Evolutionary conservation across 2,797 vertebrate genomes (phyloP).

Genomic region (Chromobotia macracanthus): DNA sequence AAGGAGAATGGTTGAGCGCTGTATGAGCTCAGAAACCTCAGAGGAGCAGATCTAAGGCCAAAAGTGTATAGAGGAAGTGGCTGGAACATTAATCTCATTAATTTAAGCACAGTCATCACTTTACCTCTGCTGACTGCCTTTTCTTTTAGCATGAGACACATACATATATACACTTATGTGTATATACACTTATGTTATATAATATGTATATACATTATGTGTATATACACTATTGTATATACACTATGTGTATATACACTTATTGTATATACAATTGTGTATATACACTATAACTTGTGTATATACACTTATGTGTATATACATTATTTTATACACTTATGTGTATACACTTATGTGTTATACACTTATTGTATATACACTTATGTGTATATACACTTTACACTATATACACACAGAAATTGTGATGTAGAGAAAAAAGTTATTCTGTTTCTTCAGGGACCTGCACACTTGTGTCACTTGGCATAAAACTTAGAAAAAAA

Average conservation of each 20-base stretch:
- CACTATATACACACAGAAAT: slow-evolving; percentile 5
- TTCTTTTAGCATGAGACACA: slow-evolving; percentile 14
- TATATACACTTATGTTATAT: no score
- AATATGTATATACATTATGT: no score
- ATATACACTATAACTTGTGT: no score
- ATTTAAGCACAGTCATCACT: slow-evolving; percentile 67
- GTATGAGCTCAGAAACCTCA: slow-evolving; percentile 64
- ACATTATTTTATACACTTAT: no score
- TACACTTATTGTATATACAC: no score
- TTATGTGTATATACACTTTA: no score
- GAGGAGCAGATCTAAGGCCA: slow-evolving; percentile 68
- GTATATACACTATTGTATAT: no score
- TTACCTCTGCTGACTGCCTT: slow-evolving; percentile 50
- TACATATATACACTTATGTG: slow-evolving; percentile 1
- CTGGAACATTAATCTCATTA: slow-evolving; percentile 70
- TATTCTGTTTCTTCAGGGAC: neutral
- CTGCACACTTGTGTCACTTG: neutral
- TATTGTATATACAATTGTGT: no score
- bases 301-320: neutral
- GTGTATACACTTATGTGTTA: neutral
- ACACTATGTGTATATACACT: no score
- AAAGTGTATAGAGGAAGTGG: slow-evolving; percentile 68
- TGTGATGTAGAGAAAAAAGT: neutral
- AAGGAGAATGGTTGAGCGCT: slow-evolving; percentile 63
- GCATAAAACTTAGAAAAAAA: neutral